Evolutionary conservation across 30 jellyfish, hydroid and myxozoan species (phyloP), one percentile per base, ranked within the genome.

Genomic region (Euphysa ruthae): DNA sequence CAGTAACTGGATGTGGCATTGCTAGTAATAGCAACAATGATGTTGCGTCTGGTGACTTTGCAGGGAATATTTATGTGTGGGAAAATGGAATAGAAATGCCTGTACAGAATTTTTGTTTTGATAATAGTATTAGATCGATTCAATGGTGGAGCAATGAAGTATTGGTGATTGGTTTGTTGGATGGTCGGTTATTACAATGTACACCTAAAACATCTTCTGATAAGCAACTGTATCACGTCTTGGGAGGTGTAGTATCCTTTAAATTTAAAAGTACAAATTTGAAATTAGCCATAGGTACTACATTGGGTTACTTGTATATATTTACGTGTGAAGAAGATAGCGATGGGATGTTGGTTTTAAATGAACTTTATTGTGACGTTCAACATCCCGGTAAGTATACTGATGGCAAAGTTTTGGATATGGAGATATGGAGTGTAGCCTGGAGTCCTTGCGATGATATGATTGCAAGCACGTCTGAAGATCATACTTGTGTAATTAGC

Each of bases 391-490:
- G 35, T 49, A 22, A 22, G 5, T 60, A 33, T 15, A 46, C 58
- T 6, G 51, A 3, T 32, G 88, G 77, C 20, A 75, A 69, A 50
- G 15, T 4, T 6, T 56, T 49, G 38, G 71, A 70, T 15, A 88
- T 88, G 94, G 97, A 88, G 57, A 73, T 88, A 4, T 88, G 97
- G 97, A 88, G 93, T 49, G 32, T 88, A 24, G 63, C 83, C 6
- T 81, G 94, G 94, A 76, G 87, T 32, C 83, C 93, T 8, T 57
- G 66, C 32, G 90, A 79, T 22, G 49, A 38, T 13, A 16, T 60
- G 73, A 33, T 88, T 43, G 97, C 93, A 4, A 70, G 94, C 26
- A 84, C 94, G 35, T 88, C 97, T 50, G 97, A 88, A 49, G 97
- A 88, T 71, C 65, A 76, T 15, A 79, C 94, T 0, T 33, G 46